Percentiles rank a stretch among this genome's conserved stretches.
Conservation (phyloP, 2,888 invertebrate species). For the Globia sparganii region DNA sequence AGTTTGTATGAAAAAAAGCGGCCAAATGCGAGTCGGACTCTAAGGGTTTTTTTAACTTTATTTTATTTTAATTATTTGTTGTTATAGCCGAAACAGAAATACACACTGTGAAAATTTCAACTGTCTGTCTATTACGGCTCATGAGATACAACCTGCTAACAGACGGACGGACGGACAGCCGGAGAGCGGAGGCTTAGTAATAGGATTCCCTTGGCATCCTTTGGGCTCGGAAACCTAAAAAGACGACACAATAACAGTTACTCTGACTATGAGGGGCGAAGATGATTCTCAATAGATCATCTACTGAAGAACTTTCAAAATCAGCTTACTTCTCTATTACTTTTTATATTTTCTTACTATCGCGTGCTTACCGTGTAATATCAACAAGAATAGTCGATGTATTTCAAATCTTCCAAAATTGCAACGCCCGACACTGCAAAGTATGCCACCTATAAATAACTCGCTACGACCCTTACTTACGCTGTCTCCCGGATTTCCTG, state of each 20-base stretch:
- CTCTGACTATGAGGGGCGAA: not conserved
- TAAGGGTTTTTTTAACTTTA: too few species aligned
- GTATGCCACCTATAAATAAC: conserved; percentile 5
- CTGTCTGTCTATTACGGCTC: too few species aligned
- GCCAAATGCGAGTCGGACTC: too few species aligned
- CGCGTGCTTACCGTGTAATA: not conserved
- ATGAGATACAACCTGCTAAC: too few species aligned
- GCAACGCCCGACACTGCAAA: not conserved
- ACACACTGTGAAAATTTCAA: too few species aligned
- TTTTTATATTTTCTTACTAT: not conserved
- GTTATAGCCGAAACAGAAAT: too few species aligned
- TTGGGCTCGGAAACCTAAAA: too few species aligned
- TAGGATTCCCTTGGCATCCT: too few species aligned
- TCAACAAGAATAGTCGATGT: not conserved
- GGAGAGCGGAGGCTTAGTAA: too few species aligned
- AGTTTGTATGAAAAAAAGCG: not conserved
- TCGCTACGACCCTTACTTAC: conserved; percentile 8
- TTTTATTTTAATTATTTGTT: too few species aligned
- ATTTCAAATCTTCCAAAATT: conserved; percentile 2
- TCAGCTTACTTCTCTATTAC: not conserved
- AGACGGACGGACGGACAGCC: too few species aligned
- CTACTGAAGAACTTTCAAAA: not conserved
- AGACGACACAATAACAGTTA: not conserved
- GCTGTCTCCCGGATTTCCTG: conserved; percentile 18
- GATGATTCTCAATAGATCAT: too few species aligned